Evolutionary conservation across 2,797 vertebrate species (phyloP), one percentile per base, ranked within the genome.

Genomic region (Labroides dimidiatus): DNA sequence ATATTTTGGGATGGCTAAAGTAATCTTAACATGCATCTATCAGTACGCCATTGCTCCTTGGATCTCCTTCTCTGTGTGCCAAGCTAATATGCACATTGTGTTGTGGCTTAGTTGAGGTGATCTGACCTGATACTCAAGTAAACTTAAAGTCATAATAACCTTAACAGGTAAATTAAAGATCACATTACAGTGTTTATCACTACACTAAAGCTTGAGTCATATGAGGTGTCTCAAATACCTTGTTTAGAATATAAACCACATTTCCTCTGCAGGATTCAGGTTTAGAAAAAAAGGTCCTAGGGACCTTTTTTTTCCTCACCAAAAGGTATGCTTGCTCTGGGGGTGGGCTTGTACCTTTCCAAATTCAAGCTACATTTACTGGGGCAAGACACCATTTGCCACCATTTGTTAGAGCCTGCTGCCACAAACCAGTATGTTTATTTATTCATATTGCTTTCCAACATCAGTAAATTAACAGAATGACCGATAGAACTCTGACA

Each of bases 141-240:
- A 51, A 24, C 10, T 43, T 17, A 37, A 58, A n/a, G n/a, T n/a
- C 56, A n/a, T 60, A 30, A 60, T 8, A 58, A 59, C 55, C 33
- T 55, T 52, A 69, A 58, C 37, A 27, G 2, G 11, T 41, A 15
- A 1, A 21, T 42, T 6, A 49, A 53, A 21, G 2, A 54, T 24
- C 9, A 30, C 1, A 50, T 39, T 2, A 15, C 43, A 27, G 11
- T 14, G 4, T 14, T 12, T 61, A 36, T 48, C 43, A 19, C 37
- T 41, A 8, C 10, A n/a, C 30, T 13, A 42, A 47, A 47, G 13
- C 19, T 49, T 41, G n/a, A 20, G 15, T 19, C 50, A 13, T 47
- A 27, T 27, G 24, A 52, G 17, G 33, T 16, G 10, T 52, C 41
- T 62, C 53, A 10, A 52, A 4, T 6, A 64, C 17, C 24, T 48